A percentile compares a stretch with the other conserved stretches of the same genome.
These are phyloP conservation scores for Nipponacmea schrenckii DNA, from an alignment of 2,888 invertebrate species.

Conservation along the genomic window DNA sequence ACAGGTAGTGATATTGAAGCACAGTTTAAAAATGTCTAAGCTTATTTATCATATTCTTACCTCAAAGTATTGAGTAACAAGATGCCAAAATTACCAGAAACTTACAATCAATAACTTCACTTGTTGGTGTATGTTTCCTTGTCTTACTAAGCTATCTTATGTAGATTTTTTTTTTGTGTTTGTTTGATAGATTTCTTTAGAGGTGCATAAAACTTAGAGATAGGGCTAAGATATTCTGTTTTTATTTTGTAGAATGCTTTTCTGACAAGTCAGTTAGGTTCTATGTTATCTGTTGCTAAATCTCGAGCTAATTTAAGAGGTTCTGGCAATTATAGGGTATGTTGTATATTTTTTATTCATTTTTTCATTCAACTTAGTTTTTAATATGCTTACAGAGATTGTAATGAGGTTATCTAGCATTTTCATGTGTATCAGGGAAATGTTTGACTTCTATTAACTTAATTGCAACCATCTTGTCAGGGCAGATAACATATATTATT, in stretches of 20 bases:
- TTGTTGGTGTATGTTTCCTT: no score
- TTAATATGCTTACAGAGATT: neutral
- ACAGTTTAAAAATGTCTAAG: no score
- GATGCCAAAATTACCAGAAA: no score
- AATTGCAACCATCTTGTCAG: no score
- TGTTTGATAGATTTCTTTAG: neutral
- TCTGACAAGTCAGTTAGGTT: slow-evolving; percentile 42
- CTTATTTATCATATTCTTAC: no score
- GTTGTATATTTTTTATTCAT: neutral
- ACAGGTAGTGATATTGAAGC: neutral
- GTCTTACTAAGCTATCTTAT: no score
- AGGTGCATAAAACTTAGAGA: neutral
- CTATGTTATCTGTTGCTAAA: slow-evolving; percentile 42
- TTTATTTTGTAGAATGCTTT: slow-evolving; percentile 35
- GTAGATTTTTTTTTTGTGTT: slow-evolving; percentile 6
- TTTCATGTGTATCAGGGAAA: no score
- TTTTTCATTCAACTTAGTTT: neutral
- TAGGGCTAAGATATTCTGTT: neutral
- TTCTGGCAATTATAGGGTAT: neutral
- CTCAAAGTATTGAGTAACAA: no score
- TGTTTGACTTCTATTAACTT: no score
- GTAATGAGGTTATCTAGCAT: neutral
- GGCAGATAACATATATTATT: no score
- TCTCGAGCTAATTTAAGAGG: slow-evolving; percentile 30
- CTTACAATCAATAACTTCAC: no score